phyloP scores from a whole-genome alignment of 64 coral and sea anemone species.

The Montipora cactus region DNA sequence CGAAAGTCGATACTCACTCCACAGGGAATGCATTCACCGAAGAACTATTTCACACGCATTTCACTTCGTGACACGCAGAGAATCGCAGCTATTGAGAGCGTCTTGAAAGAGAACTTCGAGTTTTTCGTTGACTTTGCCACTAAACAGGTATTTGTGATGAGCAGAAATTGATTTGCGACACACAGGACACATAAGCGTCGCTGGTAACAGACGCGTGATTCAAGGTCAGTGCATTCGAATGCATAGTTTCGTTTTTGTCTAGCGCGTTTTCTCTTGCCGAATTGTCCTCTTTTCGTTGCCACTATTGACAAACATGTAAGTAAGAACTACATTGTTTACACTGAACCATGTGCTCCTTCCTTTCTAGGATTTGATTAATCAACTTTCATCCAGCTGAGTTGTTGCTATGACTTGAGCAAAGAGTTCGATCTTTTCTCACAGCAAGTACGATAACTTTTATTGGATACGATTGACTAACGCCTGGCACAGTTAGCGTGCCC shows the following conservation, averaged over 20 bases:
- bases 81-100: neutral
- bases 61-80: slow-evolving; percentile 25
- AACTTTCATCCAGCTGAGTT: neutral
- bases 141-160: neutral
- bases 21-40: slow-evolving; percentile 42
- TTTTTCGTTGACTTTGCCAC: neutral
- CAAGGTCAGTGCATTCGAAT: neutral
- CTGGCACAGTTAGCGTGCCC: neutral
- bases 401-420: slow-evolving; percentile 13
- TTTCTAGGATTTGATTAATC: neutral
- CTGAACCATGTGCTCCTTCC: neutral
- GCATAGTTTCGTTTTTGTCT: neutral
- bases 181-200: neutral
- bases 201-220: neutral
- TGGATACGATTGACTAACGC: neutral
- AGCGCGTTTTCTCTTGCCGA: neutral
- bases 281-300: neutral
- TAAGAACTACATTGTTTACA: neutral
- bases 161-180: neutral
- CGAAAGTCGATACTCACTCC: slow-evolving; percentile 28
- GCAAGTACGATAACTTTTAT: neutral
- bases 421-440: neutral
- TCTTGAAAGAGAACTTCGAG: neutral
- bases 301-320: slow-evolving; percentile 41
- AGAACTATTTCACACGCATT: slow-evolving; percentile 2